Evolutionary conservation across 2,888 invertebrate genomes (phyloP), one percentile per base, ranked within the genome.

Genomic region (Epirrita christyi): DNA sequence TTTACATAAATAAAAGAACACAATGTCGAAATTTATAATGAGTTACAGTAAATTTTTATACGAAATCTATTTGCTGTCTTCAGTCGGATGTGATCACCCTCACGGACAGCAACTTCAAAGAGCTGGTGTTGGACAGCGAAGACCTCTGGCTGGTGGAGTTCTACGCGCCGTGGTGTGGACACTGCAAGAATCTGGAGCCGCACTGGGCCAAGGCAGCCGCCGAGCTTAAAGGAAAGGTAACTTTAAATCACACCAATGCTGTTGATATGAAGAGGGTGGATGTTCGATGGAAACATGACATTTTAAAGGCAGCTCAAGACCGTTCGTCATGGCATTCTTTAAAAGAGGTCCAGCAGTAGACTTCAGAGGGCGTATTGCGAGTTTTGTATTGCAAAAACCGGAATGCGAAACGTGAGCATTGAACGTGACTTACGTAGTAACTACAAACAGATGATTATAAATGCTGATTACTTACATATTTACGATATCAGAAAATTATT

Each of bases 91-190:
- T 99, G 13, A 88, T 99, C 67, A 98, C 98, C 76, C 90, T 99
- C 63, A 99, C 99, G 0, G 99, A 99, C 83, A 94, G 95, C 64
- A 99, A 99, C 93, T 99, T 99, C 85, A 96, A 98, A 66, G 95
- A 97, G 82, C 85, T 96, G 52, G 99, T 99, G 11, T 83, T 99
- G 69, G 94, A 97, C 70, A 98, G 98, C 45, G 97, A 99, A 11
- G 99, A 99, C 78, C 94, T 98, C 85, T 99, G 99, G 98, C 88
- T 99, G 69, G 98, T 99, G 1, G 99, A 99, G 88, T 99, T 99
- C 93, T 99, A 95, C 86, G 99, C 99, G 6, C 97, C 97, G 0
- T 98, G 98, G 97, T 98, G 98, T 84, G 98, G 98, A 5, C 98
- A 98, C 86, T 98, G 98, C 91, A 99, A 99, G 92, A 98, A 96